Conservation (phyloP, 2,113 vertebrate genomes). For the Xyliphius kryptos region DNA sequence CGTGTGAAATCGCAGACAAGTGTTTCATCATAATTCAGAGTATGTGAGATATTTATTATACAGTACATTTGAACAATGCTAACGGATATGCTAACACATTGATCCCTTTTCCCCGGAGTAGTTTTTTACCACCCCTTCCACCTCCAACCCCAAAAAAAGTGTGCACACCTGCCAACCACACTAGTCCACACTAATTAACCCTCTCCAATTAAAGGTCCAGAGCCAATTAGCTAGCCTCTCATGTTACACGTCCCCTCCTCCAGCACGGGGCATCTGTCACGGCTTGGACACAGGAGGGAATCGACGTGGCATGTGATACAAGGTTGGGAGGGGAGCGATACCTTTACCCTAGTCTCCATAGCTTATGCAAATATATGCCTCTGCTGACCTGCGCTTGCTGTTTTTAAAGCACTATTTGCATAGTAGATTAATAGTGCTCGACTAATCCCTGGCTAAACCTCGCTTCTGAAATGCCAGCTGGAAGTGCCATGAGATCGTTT, state of each 20-base stretch:
- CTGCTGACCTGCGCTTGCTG: background rate
- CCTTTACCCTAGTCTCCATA: conserved; percentile 26
- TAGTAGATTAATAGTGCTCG: conserved; percentile 25
- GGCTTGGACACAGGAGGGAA: conserved; percentile 26
- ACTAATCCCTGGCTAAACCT: conserved; percentile 18
- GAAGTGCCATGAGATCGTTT: no score
- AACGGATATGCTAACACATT: no score
- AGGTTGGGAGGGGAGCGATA: conserved; percentile 21
- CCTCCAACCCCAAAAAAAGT: no score
- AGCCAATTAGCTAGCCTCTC: conserved; percentile 66
- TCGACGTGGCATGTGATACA: conserved; percentile 10
- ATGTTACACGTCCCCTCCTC: conserved; percentile 56
- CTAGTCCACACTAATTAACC: conserved; percentile 66
- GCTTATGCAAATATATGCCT: conserved; percentile 26
- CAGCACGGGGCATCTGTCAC: conserved; percentile 55
- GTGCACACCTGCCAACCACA: no score
- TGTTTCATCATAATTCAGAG: no score
- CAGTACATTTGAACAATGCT: no score
- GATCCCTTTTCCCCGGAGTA: no score
- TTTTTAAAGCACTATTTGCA: conserved; percentile 30
- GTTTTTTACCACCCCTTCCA: no score
- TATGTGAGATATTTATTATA: no score
- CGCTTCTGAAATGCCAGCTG: background rate
- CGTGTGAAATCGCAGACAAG: no score
- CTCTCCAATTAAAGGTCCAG: conserved; percentile 63